Percentiles rank a stretch among this genome's conserved stretches.
These are phyloP conservation scores for Dasysyrphus albostriatus DNA, from an alignment of 2,888 invertebrate genomes.

Conservation along the genomic window DNA sequence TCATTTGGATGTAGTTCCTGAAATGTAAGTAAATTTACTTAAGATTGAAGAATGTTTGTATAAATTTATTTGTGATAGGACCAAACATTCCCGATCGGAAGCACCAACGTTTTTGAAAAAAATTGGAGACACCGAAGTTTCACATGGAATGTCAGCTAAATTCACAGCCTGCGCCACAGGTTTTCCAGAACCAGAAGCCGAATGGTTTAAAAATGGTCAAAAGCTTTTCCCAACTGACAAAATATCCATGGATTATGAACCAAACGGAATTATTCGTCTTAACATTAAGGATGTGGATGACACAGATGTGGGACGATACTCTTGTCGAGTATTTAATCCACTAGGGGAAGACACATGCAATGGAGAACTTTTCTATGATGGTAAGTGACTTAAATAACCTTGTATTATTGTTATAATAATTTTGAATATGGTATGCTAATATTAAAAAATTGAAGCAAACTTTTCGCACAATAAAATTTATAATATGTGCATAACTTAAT, in stretches of 20 bases:
- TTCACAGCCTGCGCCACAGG: conserved; percentile 97
- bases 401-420: not conserved
- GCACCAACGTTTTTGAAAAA: conserved; percentile 95
- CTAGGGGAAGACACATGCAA: conserved; percentile 93
- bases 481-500: no score
- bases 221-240: conserved; percentile 92
- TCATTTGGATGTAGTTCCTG: conserved; percentile 90
- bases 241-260: conserved; percentile 92
- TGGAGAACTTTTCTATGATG: conserved; percentile 92
- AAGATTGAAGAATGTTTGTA: not conserved
- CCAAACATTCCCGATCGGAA: conserved; percentile 90
- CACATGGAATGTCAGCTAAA: conserved; percentile 94
- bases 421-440: no score
- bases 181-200: conserved; percentile 93
- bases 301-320: conserved; percentile 93
- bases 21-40: conserved; percentile 87
- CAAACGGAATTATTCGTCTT: conserved; percentile 89
- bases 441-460: not conserved
- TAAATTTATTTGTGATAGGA: conserved; percentile 85
- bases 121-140: conserved; percentile 94
- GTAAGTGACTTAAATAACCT: conserved; percentile 83
- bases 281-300: conserved; percentile 91
- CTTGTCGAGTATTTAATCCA: conserved; percentile 92
- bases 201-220: conserved; percentile 93
- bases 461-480: no score